Conservation (phyloP, 1,140 invertebrate species). For the Drosophila novamexicana region DNA sequence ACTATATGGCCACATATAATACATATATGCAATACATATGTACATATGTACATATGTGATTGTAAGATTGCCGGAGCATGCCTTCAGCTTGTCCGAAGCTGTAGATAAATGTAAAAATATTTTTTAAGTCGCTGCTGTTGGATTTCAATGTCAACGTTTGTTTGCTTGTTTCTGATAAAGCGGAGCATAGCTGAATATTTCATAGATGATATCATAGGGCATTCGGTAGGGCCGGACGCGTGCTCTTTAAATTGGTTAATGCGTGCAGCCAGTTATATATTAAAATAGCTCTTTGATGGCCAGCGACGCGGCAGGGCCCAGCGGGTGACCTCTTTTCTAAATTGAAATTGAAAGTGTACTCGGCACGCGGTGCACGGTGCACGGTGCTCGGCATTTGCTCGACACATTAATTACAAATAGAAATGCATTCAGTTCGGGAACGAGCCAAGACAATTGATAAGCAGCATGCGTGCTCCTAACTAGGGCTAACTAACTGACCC, state of each 20-base stretch:
- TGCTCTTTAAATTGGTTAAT: constrained; percentile 17
- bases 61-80: constrained; percentile 29
- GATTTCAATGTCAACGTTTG: constrained; percentile 69
- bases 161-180: constrained; percentile 30
- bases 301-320: background rate
- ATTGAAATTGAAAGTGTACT: constrained; percentile 72
- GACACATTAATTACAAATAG: constrained; percentile 54
- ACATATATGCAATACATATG: background rate
- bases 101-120: constrained; percentile 65
- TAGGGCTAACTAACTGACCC: constrained; percentile 21
- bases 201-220: constrained; percentile 74
- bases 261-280: background rate
- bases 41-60: background rate
- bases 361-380: background rate
- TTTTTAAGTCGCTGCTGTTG: constrained; percentile 53
- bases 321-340: constrained; percentile 66
- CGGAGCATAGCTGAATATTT: constrained; percentile 64
- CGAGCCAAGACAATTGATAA: constrained; percentile 55
- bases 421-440: constrained; percentile 45
- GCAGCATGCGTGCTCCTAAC: constrained; percentile 20
- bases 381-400: background rate
- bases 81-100: constrained; percentile 43
- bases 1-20: background rate
- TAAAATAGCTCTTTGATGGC: background rate
- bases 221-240: constrained; percentile 22